A percentile compares a stretch with the other conserved stretches of the same genome.
Evolutionary conservation across 2,888 invertebrate species (phyloP).

Genomic region (Schizaphis graminum): DNA sequence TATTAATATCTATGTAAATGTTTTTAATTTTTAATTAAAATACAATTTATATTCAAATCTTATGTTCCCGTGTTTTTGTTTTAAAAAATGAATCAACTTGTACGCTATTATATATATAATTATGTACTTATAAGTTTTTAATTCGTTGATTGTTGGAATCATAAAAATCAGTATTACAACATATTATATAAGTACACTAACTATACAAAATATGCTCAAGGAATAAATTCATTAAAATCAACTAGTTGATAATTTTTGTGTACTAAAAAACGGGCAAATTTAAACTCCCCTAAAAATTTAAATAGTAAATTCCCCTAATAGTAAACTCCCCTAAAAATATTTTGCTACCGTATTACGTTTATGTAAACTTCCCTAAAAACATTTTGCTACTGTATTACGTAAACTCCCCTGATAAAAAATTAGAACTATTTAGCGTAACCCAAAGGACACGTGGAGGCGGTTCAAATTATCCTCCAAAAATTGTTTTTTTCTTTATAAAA

Average conservation of each 20-base stretch:
- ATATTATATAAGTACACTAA: neutral
- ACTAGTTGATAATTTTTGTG: neutral
- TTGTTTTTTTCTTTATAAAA: no score
- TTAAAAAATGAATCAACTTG: neutral
- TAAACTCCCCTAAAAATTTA: no score
- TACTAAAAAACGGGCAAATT: neutral
- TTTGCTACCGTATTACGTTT: no score
- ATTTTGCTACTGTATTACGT: no score
- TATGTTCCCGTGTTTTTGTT: no score
- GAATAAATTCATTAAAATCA: neutral
- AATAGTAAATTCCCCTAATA: no score
- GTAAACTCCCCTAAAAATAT: no score
- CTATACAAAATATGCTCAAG: neutral
- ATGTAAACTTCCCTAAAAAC: no score
- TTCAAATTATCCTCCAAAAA: no score
- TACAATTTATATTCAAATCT: neutral
- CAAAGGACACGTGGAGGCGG: no score
- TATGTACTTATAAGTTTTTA: neutral
- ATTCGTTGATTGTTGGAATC: neutral
- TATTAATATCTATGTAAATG: neutral
- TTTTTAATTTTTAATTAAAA: neutral
- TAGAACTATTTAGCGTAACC: no score
- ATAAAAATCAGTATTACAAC: neutral
- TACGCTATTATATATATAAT: neutral
- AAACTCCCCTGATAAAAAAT: no score